Percentiles rank a stretch among this genome's conserved stretches.
Conservation (phyloP, 2,888 invertebrate genomes). For the Apodemia duryi region DNA sequence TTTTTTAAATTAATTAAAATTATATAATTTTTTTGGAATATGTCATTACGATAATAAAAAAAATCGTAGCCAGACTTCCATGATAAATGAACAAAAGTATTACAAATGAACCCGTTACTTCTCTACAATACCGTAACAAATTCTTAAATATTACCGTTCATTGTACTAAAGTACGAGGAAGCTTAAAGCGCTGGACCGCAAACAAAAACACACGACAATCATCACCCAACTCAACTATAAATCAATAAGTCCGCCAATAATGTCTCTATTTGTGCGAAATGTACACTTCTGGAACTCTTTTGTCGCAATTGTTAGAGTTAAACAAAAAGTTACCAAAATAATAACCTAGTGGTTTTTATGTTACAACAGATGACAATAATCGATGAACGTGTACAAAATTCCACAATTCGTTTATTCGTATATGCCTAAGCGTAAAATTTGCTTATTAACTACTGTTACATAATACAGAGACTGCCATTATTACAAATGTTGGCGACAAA, state of each 20-base stretch:
- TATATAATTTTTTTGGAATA: too few relatives aligned
- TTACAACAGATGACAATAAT: not conserved
- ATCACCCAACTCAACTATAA: constrained; percentile 40
- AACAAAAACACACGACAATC: constrained; percentile 1
- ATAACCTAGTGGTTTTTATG: not conserved
- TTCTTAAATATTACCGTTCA: constrained; percentile 4
- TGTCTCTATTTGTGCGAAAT: constrained; percentile 37
- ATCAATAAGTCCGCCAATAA: constrained; percentile 44
- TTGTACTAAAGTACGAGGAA: constrained; percentile 1
- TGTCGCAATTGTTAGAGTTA: constrained; percentile 15
- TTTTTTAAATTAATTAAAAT: too few relatives aligned
- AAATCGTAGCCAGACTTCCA: not conserved
- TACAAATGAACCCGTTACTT: constrained; percentile 6
- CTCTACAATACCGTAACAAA: not conserved
- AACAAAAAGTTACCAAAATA: not conserved
- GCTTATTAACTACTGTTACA: too few relatives aligned
- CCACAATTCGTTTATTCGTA: too few relatives aligned
- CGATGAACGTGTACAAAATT: not conserved
- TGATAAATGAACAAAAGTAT: not conserved
- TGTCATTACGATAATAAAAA: not conserved
- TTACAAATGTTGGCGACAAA: too few relatives aligned
- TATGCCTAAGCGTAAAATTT: too few relatives aligned
- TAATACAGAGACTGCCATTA: too few relatives aligned
- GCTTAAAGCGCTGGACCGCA: not conserved
- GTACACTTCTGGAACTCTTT: constrained; percentile 9